Conservation (phyloP, 2,113 vertebrate genomes). For the Ramphastos sulfuratus region DNA sequence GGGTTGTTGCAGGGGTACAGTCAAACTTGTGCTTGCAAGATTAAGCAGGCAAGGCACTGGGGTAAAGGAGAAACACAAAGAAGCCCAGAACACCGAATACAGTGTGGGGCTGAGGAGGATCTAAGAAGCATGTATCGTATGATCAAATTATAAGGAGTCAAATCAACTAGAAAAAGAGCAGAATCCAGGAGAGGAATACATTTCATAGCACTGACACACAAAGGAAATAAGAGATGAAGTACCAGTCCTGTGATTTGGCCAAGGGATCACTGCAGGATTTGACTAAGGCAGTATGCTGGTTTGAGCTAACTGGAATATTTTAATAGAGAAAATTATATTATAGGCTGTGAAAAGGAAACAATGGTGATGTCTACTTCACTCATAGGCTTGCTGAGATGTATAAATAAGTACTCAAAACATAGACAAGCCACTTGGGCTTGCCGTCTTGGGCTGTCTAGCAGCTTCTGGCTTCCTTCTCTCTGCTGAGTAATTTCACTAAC, state of each 20-base stretch:
- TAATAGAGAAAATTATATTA: no score
- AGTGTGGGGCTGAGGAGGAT: background rate
- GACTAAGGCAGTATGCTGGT: no score
- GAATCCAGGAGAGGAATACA: background rate
- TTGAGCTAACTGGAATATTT: no score
- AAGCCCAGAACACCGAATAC: background rate
- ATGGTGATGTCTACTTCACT: no score
- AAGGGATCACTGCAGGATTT: background rate
- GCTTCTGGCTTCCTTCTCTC: no score
- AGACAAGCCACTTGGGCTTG: no score
- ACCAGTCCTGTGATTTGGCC: background rate
- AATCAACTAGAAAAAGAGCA: background rate
- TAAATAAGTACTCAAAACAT: no score
- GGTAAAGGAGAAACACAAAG: background rate
- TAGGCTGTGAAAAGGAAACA: no score
- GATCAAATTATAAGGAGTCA: background rate
- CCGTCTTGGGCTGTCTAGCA: no score
- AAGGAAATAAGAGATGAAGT: background rate
- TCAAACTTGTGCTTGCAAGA: background rate
- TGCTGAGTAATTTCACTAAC: no score
- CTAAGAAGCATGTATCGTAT: background rate
- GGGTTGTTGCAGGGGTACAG: background rate
- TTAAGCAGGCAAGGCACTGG: background rate
- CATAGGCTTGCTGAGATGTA: no score
- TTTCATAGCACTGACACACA: background rate